Evolutionary conservation across 2,797 vertebrate species (phyloP).

Genomic region (Pitangus sulphuratus): DNA sequence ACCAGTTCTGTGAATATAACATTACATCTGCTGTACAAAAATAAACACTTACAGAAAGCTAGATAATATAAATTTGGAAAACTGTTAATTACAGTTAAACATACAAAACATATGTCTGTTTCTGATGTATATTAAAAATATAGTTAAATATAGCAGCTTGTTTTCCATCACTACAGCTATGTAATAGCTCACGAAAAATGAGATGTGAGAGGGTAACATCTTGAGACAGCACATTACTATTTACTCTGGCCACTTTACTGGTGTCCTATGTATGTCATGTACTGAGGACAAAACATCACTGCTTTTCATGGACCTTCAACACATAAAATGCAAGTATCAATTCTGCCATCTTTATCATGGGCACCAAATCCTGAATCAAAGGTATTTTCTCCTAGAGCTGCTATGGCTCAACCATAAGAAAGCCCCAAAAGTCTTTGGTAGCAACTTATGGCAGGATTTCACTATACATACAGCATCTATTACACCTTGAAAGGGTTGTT

Average conservation of each 20-base stretch:
- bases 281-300: background rate
- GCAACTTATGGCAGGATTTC: background rate
- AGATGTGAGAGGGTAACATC: background rate
- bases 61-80: background rate
- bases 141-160: conserved; percentile 15
- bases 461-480: background rate
- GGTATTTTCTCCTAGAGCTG: background rate
- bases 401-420: background rate
- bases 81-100: conserved; percentile 19
- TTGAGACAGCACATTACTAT: background rate
- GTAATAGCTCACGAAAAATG: background rate
- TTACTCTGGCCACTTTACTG: background rate
- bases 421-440: background rate
- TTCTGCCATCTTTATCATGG: background rate
- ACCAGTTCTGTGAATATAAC: background rate
- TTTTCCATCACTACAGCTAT: background rate
- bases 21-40: background rate
- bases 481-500: background rate
- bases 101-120: conserved; percentile 10
- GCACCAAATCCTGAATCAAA: background rate
- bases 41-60: conserved; percentile 3
- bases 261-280: background rate
- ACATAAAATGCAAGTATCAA: background rate
- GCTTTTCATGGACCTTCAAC: background rate
- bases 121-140: background rate